Evolutionary conservation across 2,888 invertebrate genomes (phyloP), one percentile per base, ranked within the genome.

Genomic region (Agrotis clavis): DNA sequence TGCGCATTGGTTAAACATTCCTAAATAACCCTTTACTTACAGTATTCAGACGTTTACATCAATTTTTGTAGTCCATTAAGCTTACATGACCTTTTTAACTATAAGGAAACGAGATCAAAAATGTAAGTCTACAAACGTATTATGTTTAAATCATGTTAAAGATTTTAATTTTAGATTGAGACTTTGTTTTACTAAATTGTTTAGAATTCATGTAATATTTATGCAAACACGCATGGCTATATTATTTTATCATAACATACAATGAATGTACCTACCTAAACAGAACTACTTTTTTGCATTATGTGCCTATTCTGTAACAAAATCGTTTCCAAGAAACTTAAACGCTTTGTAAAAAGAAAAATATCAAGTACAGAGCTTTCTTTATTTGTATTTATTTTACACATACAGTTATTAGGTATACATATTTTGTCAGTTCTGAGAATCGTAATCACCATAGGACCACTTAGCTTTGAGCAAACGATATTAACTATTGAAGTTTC

Each of bases 141-240:
- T 30, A n/a, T 19, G 25, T 25, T 25, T 47, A 19, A 45, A n/a
- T 19, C 18, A 5, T 18, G 11, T 16, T 2, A 51, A 14, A 71
- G 59, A 74, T 71, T 79, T 74, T 71, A 41, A 78, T 78, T 74
- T 78, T 35, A 74, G 57, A 78, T 78, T 19, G 25, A 14, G 2
- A 5, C 3, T 54, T 48, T n/a, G n/a, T 54, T 69, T 51, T 35
- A 18, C 16, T 19, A 4, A 47, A 45, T 11, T 71, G 11, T 16
- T 70, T 41, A 19, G 25, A 16, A n/a, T 19, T 51, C 13, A 41
- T 19, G 14, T 4, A 4, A 48, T 30, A 53, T 53, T 68, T 45
- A 71, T 9, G 14, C 21, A 21, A 21, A 35, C 9, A 48, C 30
- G n/a, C n/a, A 9, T 9, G 9, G 9, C 5, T 45, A 45, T 13